phyloP scores from a whole-genome alignment of 2,113 vertebrate species.

The Redunca redunca region DNA sequence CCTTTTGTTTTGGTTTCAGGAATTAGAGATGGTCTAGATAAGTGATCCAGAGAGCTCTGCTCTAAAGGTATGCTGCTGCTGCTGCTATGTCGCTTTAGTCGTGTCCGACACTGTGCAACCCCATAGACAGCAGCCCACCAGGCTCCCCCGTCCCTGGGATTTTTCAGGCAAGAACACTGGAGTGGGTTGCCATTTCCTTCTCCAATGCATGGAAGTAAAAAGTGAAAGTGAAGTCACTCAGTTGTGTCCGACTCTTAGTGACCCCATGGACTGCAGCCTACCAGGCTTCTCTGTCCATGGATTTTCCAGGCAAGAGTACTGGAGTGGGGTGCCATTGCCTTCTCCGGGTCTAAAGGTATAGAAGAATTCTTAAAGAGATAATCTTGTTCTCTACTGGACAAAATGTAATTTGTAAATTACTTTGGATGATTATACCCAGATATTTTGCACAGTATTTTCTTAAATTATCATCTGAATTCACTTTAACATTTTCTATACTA shows the following conservation, averaged over 20 bases:
- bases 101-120: accelerated
- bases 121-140: too few species aligned
- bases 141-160: too few species aligned
- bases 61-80: neutral
- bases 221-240: too few species aligned
- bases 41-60: neutral
- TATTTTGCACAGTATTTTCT: neutral
- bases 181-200: too few species aligned
- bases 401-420: neutral
- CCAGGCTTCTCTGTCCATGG: too few species aligned
- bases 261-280: too few species aligned
- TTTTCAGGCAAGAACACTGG: too few species aligned
- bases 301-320: too few species aligned
- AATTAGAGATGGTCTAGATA: neutral
- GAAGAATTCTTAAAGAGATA: neutral
- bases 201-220: too few species aligned
- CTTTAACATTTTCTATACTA: neutral
- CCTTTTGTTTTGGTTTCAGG: neutral
- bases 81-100: too few species aligned
- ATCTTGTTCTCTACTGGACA: neutral
- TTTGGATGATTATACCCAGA: neutral
- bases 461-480: neutral
- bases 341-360: neutral
- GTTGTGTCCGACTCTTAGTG: accelerated
- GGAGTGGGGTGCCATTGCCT: too few species aligned